Evolutionary conservation across 2,888 invertebrate genomes (phyloP), one percentile per base, ranked within the genome.

Genomic region (Drosophila dives): DNA sequence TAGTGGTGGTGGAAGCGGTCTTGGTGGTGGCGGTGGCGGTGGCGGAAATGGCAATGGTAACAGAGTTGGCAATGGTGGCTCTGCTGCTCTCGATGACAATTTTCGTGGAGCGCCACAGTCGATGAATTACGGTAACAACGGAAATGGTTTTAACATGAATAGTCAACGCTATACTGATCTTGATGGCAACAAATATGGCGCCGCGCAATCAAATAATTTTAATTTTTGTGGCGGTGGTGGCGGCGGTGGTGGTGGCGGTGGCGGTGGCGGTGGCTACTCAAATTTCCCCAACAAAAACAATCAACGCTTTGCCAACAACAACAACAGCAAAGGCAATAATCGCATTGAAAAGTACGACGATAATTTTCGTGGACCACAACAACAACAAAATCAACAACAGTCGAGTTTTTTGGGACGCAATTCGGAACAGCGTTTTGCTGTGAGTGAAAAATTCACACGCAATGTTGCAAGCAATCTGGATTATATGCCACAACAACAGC

Each of bases 31-130:
- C 26, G 53, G 34, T 23, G 53, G 54, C 26, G 53, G 68, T 7
- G 34, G 45, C 11, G 45, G 48, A 26, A 17, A 15, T 8, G 34
- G 38, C 29, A 23, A 20, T 32, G 29, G 29, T 10, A 50, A 40
- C 26, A 26, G 26, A 26, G 26, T 26, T n/a, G 61, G 76, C 38
- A 38, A 20, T 15, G 61, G 69, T 11, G 51, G 73, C 50, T 26
- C 45, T 20, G 23, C 32, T 38, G 53, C 49, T n/a, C 34, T 50
- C 17, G 45, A 64, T 51, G 77, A 76, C 33, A 73, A 66, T 49
- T 80, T 73, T 66, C 64, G 79, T 45, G 59, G 75, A 15, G 17
- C 51, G 55, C 64, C 58, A 48, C 65, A 58, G 61, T 72, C 73
- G 55, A 67, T 73, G 73, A 68, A 63, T 45, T 72, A 60, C 15